Percentiles rank a stretch among this genome's conserved stretches.
These are phyloP conservation scores for Drosophila neonasuta DNA, from an alignment of 2,888 invertebrate species.

Conservation along the genomic window DNA sequence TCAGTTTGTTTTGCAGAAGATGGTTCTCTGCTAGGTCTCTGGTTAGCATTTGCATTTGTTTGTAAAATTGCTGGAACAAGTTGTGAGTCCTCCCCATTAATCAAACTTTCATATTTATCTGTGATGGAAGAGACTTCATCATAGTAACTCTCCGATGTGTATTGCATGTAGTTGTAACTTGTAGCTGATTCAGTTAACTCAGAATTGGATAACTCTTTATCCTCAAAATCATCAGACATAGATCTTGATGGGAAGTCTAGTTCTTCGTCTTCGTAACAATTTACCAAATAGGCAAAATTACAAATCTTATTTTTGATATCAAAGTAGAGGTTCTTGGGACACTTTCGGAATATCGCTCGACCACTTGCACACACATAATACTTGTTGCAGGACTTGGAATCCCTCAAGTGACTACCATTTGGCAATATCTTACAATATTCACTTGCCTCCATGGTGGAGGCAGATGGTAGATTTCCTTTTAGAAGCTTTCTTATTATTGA, in stretches of 20 bases:
- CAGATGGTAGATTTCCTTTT: background rate
- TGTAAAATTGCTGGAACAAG: background rate
- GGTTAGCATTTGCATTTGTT: background rate
- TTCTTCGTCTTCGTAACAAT: background rate
- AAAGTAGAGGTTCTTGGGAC: conserved; percentile 10
- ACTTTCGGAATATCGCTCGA: conserved; percentile 1
- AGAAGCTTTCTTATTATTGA: background rate
- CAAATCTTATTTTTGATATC: conserved; percentile 18
- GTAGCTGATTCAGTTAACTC: background rate
- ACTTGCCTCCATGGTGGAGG: background rate
- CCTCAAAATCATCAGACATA: background rate
- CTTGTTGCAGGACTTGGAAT: conserved; percentile 5
- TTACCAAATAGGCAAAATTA: conserved; percentile 11
- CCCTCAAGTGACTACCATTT: conserved; percentile 7
- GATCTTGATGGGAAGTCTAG: background rate
- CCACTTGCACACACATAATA: conserved; percentile 16
- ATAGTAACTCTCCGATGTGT: background rate
- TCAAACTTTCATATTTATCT: background rate
- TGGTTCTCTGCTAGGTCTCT: background rate
- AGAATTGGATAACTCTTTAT: background rate
- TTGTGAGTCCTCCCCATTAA: background rate
- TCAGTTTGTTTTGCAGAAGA: background rate
- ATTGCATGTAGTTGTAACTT: background rate
- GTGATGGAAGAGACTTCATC: background rate
- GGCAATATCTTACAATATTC: conserved; percentile 1